Percentiles rank a stretch among this genome's conserved stretches.
Conservation (phyloP, 2,797 vertebrate species). For the Staurois parvus region DNA sequence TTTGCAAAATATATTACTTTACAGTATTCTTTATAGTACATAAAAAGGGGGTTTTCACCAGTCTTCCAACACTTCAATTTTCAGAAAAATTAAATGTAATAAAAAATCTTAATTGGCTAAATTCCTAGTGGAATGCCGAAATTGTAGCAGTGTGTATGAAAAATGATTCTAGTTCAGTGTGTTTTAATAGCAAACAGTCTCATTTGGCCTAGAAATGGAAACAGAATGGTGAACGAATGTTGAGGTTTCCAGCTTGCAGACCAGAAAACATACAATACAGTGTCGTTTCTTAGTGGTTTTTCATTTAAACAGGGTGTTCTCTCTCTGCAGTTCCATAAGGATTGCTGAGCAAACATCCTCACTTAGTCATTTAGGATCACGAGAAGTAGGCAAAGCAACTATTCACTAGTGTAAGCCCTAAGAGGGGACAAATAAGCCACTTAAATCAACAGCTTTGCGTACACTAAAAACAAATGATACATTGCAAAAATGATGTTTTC, state of each 20-base stretch:
- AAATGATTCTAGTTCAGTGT: too few species aligned
- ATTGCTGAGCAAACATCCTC: not conserved
- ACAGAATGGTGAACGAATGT: not conserved
- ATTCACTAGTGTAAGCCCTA: too few species aligned
- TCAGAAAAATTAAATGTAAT: not conserved
- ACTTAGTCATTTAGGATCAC: not conserved
- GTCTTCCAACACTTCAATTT: not conserved
- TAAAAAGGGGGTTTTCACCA: not conserved
- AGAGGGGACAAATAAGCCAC: too few species aligned
- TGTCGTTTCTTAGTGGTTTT: not conserved
- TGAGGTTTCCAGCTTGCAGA: not conserved
- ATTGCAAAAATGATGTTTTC: not conserved
- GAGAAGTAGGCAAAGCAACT: too few species aligned
- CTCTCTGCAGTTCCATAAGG: not conserved
- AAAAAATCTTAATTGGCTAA: too few species aligned
- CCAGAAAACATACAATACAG: not conserved
- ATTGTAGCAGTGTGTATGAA: too few species aligned
- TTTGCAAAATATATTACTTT: conserved; percentile 3
- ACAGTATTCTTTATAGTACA: not conserved
- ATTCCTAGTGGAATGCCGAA: too few species aligned
- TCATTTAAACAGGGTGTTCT: not conserved
- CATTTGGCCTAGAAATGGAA: too few species aligned
- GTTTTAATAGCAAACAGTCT: too few species aligned
- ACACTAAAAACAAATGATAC: too few species aligned
- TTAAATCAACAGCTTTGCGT: too few species aligned